Conservation (phyloP, 2,888 invertebrate species). For the Erannis defoliaria region DNA sequence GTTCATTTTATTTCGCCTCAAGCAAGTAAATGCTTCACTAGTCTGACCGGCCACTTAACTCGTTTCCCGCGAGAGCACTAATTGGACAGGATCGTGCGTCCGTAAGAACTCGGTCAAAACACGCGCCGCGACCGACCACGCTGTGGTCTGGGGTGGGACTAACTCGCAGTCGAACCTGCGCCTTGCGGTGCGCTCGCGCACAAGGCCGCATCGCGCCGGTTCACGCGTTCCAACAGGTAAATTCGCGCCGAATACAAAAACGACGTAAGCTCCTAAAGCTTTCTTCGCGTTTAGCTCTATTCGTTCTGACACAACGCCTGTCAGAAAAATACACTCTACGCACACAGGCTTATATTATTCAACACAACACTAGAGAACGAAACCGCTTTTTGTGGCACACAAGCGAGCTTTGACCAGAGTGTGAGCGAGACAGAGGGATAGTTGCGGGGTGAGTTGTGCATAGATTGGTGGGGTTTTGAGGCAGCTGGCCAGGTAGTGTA, state of each 20-base stretch:
- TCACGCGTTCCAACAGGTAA: constrained; percentile 88
- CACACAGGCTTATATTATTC: constrained; percentile 65
- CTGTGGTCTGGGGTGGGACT: constrained; percentile 85
- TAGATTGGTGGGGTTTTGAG: constrained; percentile 76
- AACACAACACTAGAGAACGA: constrained; percentile 67
- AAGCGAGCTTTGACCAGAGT: constrained; percentile 71
- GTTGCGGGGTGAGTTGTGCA: constrained; percentile 74
- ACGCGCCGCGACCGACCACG: constrained; percentile 77
- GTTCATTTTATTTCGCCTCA: constrained; percentile 70
- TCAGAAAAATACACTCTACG: constrained; percentile 80
- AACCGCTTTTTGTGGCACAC: constrained; percentile 84
- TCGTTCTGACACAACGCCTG: constrained; percentile 69
- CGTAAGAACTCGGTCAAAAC: constrained; percentile 61
- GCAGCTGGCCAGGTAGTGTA: constrained; percentile 85
- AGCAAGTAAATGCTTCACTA: constrained; percentile 70
- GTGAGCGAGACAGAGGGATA: constrained; percentile 73
- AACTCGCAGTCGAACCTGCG: constrained; percentile 79
- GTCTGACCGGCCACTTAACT: constrained; percentile 84
- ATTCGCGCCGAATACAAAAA: constrained; percentile 68
- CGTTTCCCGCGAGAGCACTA: constrained; percentile 84
- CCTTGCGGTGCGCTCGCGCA: constrained; percentile 86
- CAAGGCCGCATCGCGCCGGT: constrained; percentile 86
- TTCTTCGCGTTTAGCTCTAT: constrained; percentile 67
- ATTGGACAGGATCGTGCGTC: constrained; percentile 82
- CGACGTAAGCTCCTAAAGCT: constrained; percentile 69